Evolutionary conservation across 2,888 invertebrate genomes (phyloP).

Genomic region (Drosophila paucipuncta): DNA sequence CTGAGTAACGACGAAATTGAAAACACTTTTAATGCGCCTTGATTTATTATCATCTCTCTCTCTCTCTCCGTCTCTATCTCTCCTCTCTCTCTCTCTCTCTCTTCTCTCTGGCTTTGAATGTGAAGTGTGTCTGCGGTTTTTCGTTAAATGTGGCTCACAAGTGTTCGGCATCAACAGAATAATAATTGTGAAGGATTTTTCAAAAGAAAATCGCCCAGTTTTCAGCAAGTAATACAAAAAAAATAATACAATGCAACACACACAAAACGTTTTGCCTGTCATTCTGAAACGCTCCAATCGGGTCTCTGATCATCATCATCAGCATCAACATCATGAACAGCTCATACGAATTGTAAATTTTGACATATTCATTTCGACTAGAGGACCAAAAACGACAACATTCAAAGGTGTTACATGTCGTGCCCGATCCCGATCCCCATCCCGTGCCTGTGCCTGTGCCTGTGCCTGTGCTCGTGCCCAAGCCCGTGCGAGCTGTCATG

Average conservation of each 20-base stretch:
- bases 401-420: slow-evolving; percentile 76
- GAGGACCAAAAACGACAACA: slow-evolving; percentile 55
- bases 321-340: slow-evolving; percentile 43
- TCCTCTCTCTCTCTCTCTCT: not conserved
- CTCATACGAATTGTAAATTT: slow-evolving; percentile 76
- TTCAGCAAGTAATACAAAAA: slow-evolving; percentile 21
- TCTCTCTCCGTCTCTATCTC: not conserved
- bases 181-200: slow-evolving; percentile 65
- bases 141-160: slow-evolving; percentile 51
- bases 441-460: not conserved
- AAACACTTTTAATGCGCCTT: slow-evolving; percentile 76
- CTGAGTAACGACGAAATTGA: slow-evolving; percentile 71
- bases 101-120: not conserved
- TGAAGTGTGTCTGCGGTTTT: slow-evolving; percentile 57
- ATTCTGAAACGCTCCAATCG: slow-evolving; percentile 38
- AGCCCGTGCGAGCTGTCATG: slow-evolving; percentile 63
- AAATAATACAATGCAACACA: slow-evolving; percentile 22
- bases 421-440: slow-evolving; percentile 27
- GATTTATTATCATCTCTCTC: slow-evolving; percentile 67
- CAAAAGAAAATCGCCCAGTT: slow-evolving; percentile 59
- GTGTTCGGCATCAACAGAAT: slow-evolving; percentile 67
- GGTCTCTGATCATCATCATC: not conserved
- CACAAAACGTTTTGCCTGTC: slow-evolving; percentile 56
- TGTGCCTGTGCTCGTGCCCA: not conserved
- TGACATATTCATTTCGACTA: slow-evolving; percentile 78